A percentile compares a stretch with the other conserved stretches of the same genome.
These are phyloP conservation scores for Scyliorhinus canicula DNA, from an alignment of 2,797 vertebrate species.

Conservation along the genomic window DNA sequence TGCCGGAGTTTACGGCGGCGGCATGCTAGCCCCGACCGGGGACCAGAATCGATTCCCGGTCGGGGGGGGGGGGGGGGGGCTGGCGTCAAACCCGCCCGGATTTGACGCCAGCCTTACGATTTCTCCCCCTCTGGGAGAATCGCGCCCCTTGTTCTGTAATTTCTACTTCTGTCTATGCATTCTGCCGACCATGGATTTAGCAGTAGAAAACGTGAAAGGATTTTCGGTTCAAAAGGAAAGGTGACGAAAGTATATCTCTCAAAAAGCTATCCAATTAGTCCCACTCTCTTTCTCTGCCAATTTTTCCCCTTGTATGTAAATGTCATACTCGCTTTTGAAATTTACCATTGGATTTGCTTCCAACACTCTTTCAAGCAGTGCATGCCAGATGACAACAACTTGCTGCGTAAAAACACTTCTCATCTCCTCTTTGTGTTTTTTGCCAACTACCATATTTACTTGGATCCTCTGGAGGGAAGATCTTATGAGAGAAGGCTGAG, in stretches of 20 bases:
- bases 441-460: neutral
- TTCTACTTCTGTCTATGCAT: too few species aligned
- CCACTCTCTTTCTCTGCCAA: neutral
- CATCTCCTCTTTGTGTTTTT: neutral
- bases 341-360: neutral
- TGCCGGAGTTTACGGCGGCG: too few species aligned
- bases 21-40: too few species aligned
- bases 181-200: too few species aligned
- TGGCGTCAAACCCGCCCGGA: too few species aligned
- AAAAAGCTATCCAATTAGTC: neutral
- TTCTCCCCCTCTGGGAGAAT: too few species aligned
- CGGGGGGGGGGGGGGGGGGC: too few species aligned
- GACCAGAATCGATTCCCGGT: too few species aligned
- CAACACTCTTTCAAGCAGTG: neutral
- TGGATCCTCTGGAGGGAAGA: neutral
- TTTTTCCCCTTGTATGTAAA: neutral
- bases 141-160: too few species aligned
- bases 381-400: neutral
- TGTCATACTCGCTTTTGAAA: neutral
- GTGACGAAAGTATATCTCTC: neutral
- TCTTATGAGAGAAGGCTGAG: too few species aligned
- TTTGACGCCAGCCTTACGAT: too few species aligned
- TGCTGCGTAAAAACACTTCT: neutral
- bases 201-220: neutral
- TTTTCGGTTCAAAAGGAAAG: neutral